A percentile compares a stretch with the other conserved stretches of the same genome.
Evolutionary conservation across 2,888 invertebrate species (phyloP).

Genomic region (Caradrina kadenii): DNA sequence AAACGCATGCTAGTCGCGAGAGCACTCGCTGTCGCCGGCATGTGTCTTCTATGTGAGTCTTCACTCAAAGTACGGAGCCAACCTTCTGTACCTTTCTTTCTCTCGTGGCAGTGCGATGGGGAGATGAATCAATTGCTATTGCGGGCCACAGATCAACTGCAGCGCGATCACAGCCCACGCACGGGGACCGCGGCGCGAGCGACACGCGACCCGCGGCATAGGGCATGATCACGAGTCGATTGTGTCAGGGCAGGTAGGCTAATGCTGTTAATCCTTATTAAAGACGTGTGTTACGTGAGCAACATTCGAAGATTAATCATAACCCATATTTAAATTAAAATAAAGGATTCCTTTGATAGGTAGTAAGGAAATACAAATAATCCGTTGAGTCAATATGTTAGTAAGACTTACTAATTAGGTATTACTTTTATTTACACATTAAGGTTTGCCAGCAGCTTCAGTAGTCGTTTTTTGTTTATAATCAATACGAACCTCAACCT

Average conservation of each 20-base stretch:
- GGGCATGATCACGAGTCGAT: neutral
- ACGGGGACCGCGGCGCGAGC: neutral
- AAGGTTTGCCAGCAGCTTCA: too few species aligned
- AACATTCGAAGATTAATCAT: neutral
- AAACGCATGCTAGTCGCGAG: neutral
- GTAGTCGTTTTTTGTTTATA: too few species aligned
- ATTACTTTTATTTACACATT: too few species aligned
- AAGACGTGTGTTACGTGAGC: neutral
- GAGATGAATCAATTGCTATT: conserved; percentile 59
- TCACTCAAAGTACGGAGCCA: neutral
- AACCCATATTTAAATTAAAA: neutral
- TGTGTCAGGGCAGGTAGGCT: neutral
- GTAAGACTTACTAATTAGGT: too few species aligned
- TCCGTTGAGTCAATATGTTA: neutral
- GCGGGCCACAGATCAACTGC: conserved; percentile 54
- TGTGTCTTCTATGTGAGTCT: neutral
- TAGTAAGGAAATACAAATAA: neutral
- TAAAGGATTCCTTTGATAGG: neutral
- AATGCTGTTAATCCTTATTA: neutral
- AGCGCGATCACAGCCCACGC: conserved; percentile 39
- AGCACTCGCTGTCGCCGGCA: neutral
- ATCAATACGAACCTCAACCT: too few species aligned
- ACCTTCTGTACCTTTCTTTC: neutral
- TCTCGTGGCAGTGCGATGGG: neutral
- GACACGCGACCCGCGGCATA: neutral